Evolutionary conservation across 2,113 vertebrate genomes (phyloP).

Genomic region (Potamarius usumacintae): DNA sequence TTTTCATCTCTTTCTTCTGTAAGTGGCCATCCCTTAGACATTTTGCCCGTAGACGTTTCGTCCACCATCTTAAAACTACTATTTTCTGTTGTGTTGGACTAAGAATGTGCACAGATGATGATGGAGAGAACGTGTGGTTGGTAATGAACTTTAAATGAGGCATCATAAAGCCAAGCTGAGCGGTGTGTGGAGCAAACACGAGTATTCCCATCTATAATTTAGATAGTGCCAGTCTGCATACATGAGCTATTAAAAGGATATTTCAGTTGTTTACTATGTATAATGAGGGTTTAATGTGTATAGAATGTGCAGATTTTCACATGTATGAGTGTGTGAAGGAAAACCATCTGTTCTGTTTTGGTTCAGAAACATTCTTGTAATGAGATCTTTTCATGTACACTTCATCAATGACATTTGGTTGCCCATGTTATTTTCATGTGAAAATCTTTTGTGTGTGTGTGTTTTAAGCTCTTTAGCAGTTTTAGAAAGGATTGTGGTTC

Average conservation of each 20-base stretch:
- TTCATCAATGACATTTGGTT: not conserved
- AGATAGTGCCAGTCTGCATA: conserved; percentile 42
- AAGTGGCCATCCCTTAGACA: conserved; percentile 1
- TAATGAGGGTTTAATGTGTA: conserved; percentile 47
- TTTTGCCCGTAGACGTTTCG: not conserved
- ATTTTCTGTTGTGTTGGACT: not conserved
- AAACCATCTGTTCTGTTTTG: conserved; percentile 41
- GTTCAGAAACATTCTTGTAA: conserved; percentile 23
- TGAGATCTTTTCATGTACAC: not conserved
- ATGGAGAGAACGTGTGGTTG: conserved; percentile 45
- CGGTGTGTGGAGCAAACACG: conserved; percentile 30
- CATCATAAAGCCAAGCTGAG: conserved; percentile 51
- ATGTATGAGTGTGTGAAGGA: conserved; percentile 44
- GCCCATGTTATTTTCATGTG: not conserved
- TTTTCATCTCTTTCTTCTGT: conserved; percentile 52
- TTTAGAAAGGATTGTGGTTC: not conserved
- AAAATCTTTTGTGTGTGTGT: not conserved
- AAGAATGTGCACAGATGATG: conserved; percentile 4
- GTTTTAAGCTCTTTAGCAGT: not conserved
- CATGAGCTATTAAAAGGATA: conserved; percentile 48
- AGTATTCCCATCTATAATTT: conserved; percentile 49
- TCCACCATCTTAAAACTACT: not conserved
- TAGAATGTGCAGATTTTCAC: conserved; percentile 46
- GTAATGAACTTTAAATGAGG: conserved; percentile 60
- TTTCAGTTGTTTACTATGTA: conserved; percentile 52